Conservation (phyloP, 2,797 vertebrate species). For the Amniataba percoides region DNA sequence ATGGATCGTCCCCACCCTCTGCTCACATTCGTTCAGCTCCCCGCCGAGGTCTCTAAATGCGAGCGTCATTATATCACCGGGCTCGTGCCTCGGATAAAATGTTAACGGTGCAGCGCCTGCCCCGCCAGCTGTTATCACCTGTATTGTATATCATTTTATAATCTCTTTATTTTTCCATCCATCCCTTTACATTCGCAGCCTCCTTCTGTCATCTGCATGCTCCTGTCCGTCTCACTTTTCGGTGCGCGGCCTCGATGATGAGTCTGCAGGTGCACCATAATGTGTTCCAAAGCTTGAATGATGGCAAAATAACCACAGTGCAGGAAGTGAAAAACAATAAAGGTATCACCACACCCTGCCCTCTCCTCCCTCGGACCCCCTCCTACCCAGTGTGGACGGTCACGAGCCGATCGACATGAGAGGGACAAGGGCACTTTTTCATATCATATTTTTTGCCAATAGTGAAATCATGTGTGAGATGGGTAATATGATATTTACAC, state of each 20-base stretch:
- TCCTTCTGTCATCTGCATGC: constrained; percentile 23
- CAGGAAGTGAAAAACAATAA: constrained; percentile 34
- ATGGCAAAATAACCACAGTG: constrained; percentile 50
- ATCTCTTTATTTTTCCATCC: constrained; percentile 31
- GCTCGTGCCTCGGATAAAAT: constrained; percentile 32
- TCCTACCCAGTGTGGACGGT: constrained; percentile 14
- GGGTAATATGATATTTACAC: constrained; percentile 44
- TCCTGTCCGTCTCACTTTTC: constrained; percentile 44
- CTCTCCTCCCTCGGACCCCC: constrained; percentile 1
- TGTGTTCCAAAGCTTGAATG: constrained; percentile 58
- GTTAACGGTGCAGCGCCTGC: background rate
- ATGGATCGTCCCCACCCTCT: constrained; percentile 37
- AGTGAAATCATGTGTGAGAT: constrained; percentile 33
- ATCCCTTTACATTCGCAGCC: constrained; percentile 1
- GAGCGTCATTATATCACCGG: constrained; percentile 23
- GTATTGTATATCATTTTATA: constrained; percentile 41
- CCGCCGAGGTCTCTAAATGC: constrained; percentile 32
- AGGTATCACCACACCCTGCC: constrained; percentile 8
- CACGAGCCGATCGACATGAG: constrained; percentile 21
- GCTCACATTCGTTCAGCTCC: constrained; percentile 46
- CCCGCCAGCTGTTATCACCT: constrained; percentile 30
- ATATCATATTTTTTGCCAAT: constrained; percentile 37
- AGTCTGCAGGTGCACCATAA: constrained; percentile 60
- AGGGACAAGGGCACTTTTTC: constrained; percentile 22
- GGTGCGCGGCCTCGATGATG: constrained; percentile 31